phyloP scores from a whole-genome alignment of 2,888 invertebrate species.

The Rapana venosa region DNA sequence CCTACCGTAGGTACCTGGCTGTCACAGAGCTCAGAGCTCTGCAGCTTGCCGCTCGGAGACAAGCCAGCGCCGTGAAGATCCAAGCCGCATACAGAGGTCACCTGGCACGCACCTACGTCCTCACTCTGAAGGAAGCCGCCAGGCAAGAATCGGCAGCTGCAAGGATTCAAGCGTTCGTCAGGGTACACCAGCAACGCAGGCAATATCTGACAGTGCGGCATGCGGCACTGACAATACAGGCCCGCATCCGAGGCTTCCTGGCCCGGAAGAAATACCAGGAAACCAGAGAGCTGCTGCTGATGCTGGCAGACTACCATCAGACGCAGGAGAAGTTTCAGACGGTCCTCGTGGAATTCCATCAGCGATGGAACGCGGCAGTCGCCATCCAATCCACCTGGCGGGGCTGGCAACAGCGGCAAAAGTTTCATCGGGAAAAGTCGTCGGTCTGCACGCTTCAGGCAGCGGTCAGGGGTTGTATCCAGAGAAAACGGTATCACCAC shows the following conservation, averaged over 20 bases:
- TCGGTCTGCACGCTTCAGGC: conserved; percentile 9
- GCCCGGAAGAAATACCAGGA: conserved; percentile 26
- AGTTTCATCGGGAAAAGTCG: not conserved
- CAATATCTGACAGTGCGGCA: conserved; percentile 14
- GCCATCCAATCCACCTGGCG: conserved; percentile 51
- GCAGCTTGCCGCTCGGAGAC: not conserved
- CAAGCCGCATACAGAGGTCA: conserved; percentile 25
- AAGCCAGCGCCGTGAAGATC: conserved; percentile 13
- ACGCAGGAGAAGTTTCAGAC: conserved; percentile 46
- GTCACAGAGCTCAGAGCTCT: conserved; percentile 40
- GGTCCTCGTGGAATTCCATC: conserved; percentile 24
- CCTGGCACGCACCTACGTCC: not conserved
- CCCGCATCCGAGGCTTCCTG: not conserved
- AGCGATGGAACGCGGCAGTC: conserved; percentile 43
- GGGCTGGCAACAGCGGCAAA: conserved; percentile 14
- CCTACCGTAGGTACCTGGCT: conserved; percentile 45
- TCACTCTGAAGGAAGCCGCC: not conserved
- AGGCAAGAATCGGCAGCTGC: conserved; percentile 45
- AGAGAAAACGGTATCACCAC: conserved; percentile 18
- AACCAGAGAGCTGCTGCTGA: conserved; percentile 27
- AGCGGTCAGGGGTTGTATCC: conserved; percentile 44
- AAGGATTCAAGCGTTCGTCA: conserved; percentile 54
- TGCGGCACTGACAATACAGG: conserved; percentile 41
- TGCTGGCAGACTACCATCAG: conserved; percentile 24
- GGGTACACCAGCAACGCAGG: conserved; percentile 48